Base-by-base conservation (phyloP, 35 echinoderm and acorn worm species). In the Lytechinus pictus region DNA sequence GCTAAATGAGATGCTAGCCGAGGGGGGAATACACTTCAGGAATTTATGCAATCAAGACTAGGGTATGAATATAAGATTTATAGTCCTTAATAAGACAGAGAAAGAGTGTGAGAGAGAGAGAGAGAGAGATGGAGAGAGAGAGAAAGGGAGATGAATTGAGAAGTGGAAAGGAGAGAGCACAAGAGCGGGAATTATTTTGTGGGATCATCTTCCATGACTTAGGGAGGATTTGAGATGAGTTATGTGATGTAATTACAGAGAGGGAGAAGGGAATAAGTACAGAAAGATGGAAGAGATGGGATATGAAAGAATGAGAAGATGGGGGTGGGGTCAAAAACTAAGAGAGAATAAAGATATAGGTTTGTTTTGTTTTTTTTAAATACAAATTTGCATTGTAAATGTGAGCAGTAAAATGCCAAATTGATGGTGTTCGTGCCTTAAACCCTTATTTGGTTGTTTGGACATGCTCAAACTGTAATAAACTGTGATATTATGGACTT, bases 11-110 rank as follows among this genome's bases (percentile, higher is more conserved):
- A 79, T 79, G 66, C 66, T 24, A 5, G 66, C 66, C 66, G 8
- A 79, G 19, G 66, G 66, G 66, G 19, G 66, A 79, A 79, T 79
- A 79, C 66, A 79, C 66, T 79, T 79, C 66, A 79, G 19, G 4
- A 79, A 6, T 79, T 79, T 24, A 79, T 79, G 66, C 66, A 79
- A 79, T 79, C 66, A 79, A 79, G 66, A 79, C 66, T 7, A 5
- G 66, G 66, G 66, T 79, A 79, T 79, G n/a, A 79, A 79, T 79
- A 79, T 16, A 79, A 79, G 66, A 79, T 79, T 79, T 79, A 79
- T 79, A 79, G 66, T 79, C 66, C n/a, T 24, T 79, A 24, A 79
- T 79, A 16, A 79, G 66, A n/a, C 19, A 24, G 66, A 79, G 66
- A 6, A 6, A 79, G 66, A 79, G 66, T 24, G 66, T 24, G 66